Evolutionary conservation across 1,140 invertebrate genomes (phyloP).

Genomic region (Cephus cinctus): DNA sequence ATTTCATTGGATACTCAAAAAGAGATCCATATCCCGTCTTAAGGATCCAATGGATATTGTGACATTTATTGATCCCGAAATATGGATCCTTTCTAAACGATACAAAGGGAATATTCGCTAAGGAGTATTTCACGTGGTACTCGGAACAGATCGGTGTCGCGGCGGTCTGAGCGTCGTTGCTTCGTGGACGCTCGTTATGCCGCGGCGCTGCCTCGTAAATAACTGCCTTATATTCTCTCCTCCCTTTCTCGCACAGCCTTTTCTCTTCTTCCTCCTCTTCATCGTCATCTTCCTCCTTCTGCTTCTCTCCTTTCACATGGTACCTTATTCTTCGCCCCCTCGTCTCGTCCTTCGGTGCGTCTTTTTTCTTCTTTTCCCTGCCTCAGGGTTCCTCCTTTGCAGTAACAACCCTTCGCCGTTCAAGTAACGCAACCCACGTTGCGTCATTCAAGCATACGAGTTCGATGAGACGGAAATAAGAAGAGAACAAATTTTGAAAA

Average conservation of each 20-base stretch:
- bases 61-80: too few species aligned
- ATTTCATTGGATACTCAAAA: too few species aligned
- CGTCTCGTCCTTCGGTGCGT: background rate
- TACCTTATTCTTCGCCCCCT: background rate
- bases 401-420: too few species aligned
- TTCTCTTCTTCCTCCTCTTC: constrained; percentile 19
- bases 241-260: constrained; percentile 6
- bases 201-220: constrained; percentile 47
- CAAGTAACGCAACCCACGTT: too few species aligned
- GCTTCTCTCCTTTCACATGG: constrained; percentile 3
- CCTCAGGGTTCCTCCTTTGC: too few species aligned
- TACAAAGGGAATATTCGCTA: too few species aligned
- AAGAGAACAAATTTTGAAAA: too few species aligned
- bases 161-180: constrained; percentile 42
- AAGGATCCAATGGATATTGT: too few species aligned
- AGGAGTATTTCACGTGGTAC: constrained; percentile 43
- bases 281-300: constrained; percentile 22
- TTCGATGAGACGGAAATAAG: too few species aligned
- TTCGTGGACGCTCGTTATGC: constrained; percentile 45
- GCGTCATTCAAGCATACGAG: too few species aligned
- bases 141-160: constrained; percentile 46
- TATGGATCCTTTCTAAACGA: too few species aligned
- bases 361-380: background rate
- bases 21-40: too few species aligned
- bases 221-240: constrained; percentile 42